Evolutionary conservation across 1,140 invertebrate species (phyloP).

Genomic region (Xylocopa sonorina): DNA sequence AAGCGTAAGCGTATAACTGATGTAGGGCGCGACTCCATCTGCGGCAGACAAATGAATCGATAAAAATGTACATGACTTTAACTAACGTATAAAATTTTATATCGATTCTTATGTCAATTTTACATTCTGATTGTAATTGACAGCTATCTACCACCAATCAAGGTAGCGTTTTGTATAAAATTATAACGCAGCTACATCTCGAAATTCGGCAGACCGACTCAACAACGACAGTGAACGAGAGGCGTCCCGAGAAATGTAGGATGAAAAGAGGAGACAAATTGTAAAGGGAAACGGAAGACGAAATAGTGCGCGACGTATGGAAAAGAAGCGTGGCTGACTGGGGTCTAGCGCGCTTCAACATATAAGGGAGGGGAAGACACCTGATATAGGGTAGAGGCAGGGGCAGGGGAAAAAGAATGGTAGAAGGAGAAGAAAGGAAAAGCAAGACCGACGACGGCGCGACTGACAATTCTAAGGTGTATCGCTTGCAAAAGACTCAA

Average conservation of each 20-base stretch:
- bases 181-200: too few relatives aligned
- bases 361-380: slow-evolving; percentile 13
- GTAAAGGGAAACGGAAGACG: not conserved
- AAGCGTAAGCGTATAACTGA: not conserved
- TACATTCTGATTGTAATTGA: too few relatives aligned
- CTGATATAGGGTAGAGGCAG: slow-evolving; percentile 13
- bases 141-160: too few relatives aligned
- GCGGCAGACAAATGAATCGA: too few relatives aligned
- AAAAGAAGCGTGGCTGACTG: slow-evolving; percentile 5
- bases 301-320: not conserved
- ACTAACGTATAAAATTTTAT: too few relatives aligned
- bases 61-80: too few relatives aligned
- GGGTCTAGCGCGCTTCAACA: not conserved
- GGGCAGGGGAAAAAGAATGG: slow-evolving; percentile 17
- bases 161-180: too few relatives aligned
- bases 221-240: too few relatives aligned
- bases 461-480: slow-evolving; percentile 41
- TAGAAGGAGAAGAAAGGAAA: slow-evolving; percentile 52
- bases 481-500: slow-evolving; percentile 42
- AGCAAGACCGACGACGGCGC: slow-evolving; percentile 30
- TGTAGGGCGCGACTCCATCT: not conserved
- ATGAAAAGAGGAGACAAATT: not conserved
- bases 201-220: too few relatives aligned
- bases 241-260: too few relatives aligned
- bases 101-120: too few relatives aligned